A percentile compares a stretch with the other conserved stretches of the same genome.
Evolutionary conservation across 2,797 vertebrate species (phyloP).

Genomic region (Apogon hyalosoma): DNA sequence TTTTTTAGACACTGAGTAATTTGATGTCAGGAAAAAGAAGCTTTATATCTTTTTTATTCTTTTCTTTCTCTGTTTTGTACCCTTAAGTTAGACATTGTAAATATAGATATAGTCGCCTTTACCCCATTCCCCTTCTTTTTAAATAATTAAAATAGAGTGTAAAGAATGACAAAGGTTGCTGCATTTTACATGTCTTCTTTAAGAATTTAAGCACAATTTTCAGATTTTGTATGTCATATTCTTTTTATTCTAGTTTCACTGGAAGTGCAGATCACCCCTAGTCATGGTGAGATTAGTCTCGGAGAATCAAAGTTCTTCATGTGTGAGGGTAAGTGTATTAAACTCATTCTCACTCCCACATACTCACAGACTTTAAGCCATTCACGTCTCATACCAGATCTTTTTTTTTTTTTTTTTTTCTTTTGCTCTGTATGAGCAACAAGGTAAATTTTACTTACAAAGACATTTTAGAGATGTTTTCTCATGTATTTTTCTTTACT

Average conservation of each 20-base stretch:
- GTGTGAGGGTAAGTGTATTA: conserved; percentile 90
- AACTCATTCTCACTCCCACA: neutral
- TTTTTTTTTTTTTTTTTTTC: too few relatives aligned
- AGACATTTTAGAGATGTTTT: conserved; percentile 18
- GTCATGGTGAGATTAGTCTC: conserved; percentile 95
- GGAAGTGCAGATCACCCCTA: conserved; percentile 94
- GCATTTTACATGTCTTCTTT: conserved; percentile 7
- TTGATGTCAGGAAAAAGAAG: neutral
- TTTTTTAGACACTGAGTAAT: conserved; percentile 3
- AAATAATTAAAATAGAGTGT: conserved; percentile 8
- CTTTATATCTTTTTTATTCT: too few relatives aligned
- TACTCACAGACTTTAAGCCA: neutral
- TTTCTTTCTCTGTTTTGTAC: too few relatives aligned
- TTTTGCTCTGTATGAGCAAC: neutral
- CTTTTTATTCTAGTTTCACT: conserved; percentile 86
- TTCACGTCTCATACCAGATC: too few relatives aligned
- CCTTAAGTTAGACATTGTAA: too few relatives aligned
- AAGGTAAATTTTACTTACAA: conserved; percentile 7
- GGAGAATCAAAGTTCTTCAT: conserved; percentile 99
- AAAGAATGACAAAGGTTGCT: neutral
- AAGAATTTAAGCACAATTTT: conserved; percentile 1
- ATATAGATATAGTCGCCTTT: too few relatives aligned
- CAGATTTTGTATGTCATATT: conserved; percentile 11
- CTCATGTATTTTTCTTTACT: conserved; percentile 41
- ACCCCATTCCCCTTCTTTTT: neutral